Evolutionary conservation across 2,797 vertebrate genomes (phyloP).

Genomic region (Buceros bicornis): DNA sequence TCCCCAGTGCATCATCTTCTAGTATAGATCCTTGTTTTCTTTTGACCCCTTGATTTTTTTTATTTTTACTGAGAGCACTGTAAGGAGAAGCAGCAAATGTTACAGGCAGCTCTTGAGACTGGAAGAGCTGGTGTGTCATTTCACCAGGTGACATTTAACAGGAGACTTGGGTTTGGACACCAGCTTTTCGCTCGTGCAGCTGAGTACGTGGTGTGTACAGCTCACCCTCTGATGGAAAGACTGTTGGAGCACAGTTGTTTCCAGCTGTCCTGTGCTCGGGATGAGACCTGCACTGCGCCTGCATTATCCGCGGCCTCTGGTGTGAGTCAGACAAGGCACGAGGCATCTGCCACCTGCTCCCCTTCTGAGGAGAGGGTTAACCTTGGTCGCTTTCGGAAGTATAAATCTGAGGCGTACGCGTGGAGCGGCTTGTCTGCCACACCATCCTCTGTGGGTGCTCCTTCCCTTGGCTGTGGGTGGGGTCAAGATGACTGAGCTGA

Average conservation of each 20-base stretch:
- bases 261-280: background rate
- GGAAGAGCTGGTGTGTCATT: background rate
- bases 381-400: background rate
- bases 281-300: background rate
- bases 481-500: background rate
- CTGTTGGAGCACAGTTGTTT: background rate
- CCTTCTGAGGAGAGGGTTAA: background rate
- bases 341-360: background rate
- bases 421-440: background rate
- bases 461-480: background rate
- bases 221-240: background rate
- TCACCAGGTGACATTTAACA: background rate
- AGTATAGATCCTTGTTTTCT: background rate
- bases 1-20: background rate
- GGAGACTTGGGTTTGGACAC: background rate
- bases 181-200: background rate
- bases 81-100: background rate
- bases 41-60: background rate
- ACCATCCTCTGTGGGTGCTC: background rate
- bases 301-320: background rate
- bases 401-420: background rate
- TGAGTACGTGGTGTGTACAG: background rate
- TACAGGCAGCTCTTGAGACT: accelerated
- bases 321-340: background rate
- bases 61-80: background rate